These are phyloP conservation scores for Trialeurodes vaporariorum DNA, from an alignment of 1,140 invertebrate genomes.

Conservation along the genomic window DNA sequence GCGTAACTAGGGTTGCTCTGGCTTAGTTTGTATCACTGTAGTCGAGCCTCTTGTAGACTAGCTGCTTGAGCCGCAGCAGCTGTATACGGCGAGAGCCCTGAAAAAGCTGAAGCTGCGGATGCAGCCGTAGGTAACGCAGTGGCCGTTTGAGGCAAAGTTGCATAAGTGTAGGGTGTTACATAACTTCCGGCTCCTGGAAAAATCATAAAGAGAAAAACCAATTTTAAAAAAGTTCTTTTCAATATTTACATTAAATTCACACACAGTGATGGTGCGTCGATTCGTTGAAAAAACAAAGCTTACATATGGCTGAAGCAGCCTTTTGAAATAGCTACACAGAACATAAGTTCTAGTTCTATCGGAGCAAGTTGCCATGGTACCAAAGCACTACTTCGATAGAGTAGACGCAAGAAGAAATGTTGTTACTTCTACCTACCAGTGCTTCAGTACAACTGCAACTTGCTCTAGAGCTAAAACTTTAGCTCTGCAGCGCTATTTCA, in stretches of 20 bases:
- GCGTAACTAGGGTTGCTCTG: constrained; percentile 7
- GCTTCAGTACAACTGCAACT: too few species aligned
- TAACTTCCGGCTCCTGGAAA: constrained; percentile 29
- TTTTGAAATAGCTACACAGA: too few species aligned
- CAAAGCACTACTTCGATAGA: too few species aligned
- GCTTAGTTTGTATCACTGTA: constrained; percentile 26
- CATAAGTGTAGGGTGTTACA: constrained; percentile 30
- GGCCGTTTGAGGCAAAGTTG: constrained; percentile 26
- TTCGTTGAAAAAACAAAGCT: background rate
- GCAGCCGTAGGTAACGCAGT: constrained; percentile 20
- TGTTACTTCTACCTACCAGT: too few species aligned
- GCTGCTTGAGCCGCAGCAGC: constrained; percentile 28
- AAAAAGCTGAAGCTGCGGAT: constrained; percentile 23
- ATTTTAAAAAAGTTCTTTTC: background rate
- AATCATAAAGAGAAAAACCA: background rate
- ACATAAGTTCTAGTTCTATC: background rate
- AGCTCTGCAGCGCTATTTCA: background rate
- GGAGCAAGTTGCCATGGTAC: too few species aligned
- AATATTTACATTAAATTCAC: background rate
- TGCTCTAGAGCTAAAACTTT: background rate
- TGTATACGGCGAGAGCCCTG: constrained; percentile 29
- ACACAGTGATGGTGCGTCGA: background rate
- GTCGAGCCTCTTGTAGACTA: constrained; percentile 29
- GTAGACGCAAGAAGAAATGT: too few species aligned
- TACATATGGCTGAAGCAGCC: too few species aligned